Percentiles rank a stretch among this genome's conserved stretches.
Conservation (phyloP, 2,797 vertebrate genomes). For the Chelon auratus region DNA sequence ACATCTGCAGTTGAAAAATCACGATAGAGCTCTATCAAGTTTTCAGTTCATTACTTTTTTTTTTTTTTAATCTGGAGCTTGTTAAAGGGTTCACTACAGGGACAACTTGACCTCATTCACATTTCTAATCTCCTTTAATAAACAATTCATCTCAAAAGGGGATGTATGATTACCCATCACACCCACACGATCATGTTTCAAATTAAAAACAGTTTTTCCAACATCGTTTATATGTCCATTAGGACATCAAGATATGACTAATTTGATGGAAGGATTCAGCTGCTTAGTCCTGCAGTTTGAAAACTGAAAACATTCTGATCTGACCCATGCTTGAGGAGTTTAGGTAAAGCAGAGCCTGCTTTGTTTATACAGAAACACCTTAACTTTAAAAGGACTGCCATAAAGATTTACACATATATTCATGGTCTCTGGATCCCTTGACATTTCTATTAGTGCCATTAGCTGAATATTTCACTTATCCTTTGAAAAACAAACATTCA, state of each 20-base stretch:
- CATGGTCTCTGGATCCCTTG: neutral
- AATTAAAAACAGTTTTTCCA: slow-evolving; percentile 7
- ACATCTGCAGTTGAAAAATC: neutral
- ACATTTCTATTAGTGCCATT: neutral
- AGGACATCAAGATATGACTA: neutral
- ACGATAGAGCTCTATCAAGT: neutral
- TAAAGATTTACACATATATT: neutral
- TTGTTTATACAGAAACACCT: neutral
- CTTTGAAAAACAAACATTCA: too few relatives aligned
- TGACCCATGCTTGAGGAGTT: neutral
- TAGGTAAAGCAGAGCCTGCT: neutral
- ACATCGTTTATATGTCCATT: neutral
- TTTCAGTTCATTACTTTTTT: slow-evolving; percentile 21
- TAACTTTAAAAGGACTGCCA: neutral
- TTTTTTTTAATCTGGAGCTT: slow-evolving; percentile 4
- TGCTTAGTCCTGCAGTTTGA: slow-evolving; percentile 1
- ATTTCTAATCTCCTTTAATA: slow-evolving; percentile 39
- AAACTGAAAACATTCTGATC: neutral
- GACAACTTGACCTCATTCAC: slow-evolving; percentile 38
- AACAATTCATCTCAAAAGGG: slow-evolving; percentile 33
- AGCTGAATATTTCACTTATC: neutral
- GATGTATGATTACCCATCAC: slow-evolving; percentile 8
- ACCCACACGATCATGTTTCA: slow-evolving; percentile 31
- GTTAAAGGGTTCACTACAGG: slow-evolving; percentile 12
- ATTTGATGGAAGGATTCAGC: neutral